These are phyloP conservation scores for Perca schrenkii DNA, from an alignment of 2,113 vertebrate genomes.

Conservation along the genomic window DNA sequence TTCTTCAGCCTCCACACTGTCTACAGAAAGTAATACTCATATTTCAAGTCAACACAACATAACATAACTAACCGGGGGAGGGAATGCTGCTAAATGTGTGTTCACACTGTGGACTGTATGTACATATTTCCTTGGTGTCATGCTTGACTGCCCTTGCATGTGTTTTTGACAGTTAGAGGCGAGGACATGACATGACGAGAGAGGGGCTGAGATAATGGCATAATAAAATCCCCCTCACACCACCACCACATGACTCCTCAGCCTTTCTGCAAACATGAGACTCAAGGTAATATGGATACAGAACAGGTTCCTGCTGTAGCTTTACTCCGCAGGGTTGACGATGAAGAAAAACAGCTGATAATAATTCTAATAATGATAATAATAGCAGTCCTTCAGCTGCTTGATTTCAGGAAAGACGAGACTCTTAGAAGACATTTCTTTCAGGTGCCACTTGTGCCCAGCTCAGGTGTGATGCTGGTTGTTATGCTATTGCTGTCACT, in stretches of 20 bases:
- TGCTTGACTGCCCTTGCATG: slow-evolving; percentile 76
- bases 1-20: not conserved
- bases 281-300: not conserved
- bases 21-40: slow-evolving; percentile 49
- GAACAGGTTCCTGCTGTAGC: not conserved
- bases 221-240: slow-evolving; percentile 15
- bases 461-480: slow-evolving; percentile 12
- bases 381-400: not conserved
- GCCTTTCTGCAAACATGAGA: slow-evolving; percentile 3
- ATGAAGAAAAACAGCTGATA: not conserved
- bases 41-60: slow-evolving; percentile 63
- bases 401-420: not conserved
- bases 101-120: slow-evolving; percentile 30
- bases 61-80: slow-evolving; percentile 33
- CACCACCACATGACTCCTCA: slow-evolving; percentile 24
- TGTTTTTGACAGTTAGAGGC: slow-evolving; percentile 77
- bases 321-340: not conserved
- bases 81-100: slow-evolving; percentile 13
- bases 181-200: slow-evolving; percentile 32
- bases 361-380: too few relatives aligned
- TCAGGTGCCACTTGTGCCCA: slow-evolving; percentile 50
- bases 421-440: not conserved
- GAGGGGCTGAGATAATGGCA: slow-evolving; percentile 30
- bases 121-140: slow-evolving; percentile 48
- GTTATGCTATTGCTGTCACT: slow-evolving; percentile 3